These are phyloP conservation scores for Pteromalus puparum DNA, from an alignment of 1,140 invertebrate species.

Conservation along the genomic window DNA sequence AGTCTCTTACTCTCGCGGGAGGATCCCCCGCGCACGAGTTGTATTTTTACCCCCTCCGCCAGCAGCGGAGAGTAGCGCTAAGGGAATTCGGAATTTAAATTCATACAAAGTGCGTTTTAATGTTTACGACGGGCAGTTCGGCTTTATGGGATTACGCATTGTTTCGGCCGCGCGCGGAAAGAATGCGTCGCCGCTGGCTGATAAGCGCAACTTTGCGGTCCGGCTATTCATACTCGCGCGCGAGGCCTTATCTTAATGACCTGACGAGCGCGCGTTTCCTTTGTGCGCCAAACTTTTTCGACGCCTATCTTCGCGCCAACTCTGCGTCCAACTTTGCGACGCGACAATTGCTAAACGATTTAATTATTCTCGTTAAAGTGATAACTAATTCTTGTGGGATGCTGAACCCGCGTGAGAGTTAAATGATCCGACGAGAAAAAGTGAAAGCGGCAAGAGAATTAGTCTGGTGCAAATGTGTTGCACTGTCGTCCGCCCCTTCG, in stretches of 20 bases:
- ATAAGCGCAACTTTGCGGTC: background rate
- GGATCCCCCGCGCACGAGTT: background rate
- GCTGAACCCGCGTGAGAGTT: background rate
- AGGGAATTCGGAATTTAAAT: slow-evolving; percentile 30
- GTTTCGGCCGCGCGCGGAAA: background rate
- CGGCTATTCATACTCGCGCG: background rate
- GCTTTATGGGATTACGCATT: slow-evolving; percentile 18
- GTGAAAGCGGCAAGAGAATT: too few relatives aligned
- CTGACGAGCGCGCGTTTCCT: background rate
- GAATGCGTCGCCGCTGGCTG: background rate
- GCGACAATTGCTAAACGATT: background rate
- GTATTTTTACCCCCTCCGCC: background rate
- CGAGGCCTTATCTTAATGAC: background rate
- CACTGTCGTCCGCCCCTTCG: too few relatives aligned
- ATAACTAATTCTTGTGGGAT: background rate
- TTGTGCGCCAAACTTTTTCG: background rate
- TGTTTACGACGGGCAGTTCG: background rate
- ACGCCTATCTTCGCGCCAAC: background rate
- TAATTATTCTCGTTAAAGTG: background rate
- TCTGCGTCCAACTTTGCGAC: background rate
- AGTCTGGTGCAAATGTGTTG: too few relatives aligned
- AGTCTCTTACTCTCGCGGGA: background rate
- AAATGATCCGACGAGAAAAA: too few relatives aligned
- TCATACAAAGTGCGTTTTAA: slow-evolving; percentile 25
- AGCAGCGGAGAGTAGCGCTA: background rate